Evolutionary conservation across 2,888 invertebrate species (phyloP), one percentile per base, ranked within the genome.

Genomic region (Drosophila formosana): DNA sequence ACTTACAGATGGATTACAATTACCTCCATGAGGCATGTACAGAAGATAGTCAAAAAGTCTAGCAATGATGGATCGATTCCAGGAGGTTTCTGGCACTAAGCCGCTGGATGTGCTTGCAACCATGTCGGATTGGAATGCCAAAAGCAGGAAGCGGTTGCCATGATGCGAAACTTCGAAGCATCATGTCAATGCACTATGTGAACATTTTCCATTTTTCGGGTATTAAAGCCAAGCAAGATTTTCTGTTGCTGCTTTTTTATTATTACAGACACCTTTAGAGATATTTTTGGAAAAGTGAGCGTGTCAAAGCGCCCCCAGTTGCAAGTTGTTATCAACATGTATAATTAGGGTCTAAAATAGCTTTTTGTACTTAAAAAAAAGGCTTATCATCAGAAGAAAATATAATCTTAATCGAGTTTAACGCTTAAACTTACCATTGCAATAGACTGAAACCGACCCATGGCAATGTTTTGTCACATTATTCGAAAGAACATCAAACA

Each of bases 151-250:
- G 86, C 85, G 0, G 50, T 92, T 3, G 89, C 88, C 1, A 80
- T 92, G 79, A 90, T 92, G 88, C 80, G 92, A 2, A 82, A 87
- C 50, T 76, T 82, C 37, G 91, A n/a, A n/a, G 90, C 3, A 63
- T 88, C 46, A 81, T 75, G n/a, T 82, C 87, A 3, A 88, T 89
- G 72, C 39, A 55, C 2, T 57, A 45, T n/a, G 65, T 1, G 18
- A 18, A 18, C 1, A 18, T 1, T 18, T 18, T 18, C 18, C 1
- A 18, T 18, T 18, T 18, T 18, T 18, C 1, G n/a, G n/a, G n/a
- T n/a, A n/a, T n/a, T n/a, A n/a, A 18, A 18, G 18, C 18, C 18
- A 18, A 1, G 18, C 18, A 18, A 18, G 18, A 18, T 18, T 18
- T 18, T 18, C 1, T 18, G 1, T 1, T 18, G 18, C 18, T 18